A percentile compares a stretch with the other conserved stretches of the same genome.
These are phyloP conservation scores for Labeo rohita DNA, from an alignment of 2,113 vertebrate species.

Conservation along the genomic window DNA sequence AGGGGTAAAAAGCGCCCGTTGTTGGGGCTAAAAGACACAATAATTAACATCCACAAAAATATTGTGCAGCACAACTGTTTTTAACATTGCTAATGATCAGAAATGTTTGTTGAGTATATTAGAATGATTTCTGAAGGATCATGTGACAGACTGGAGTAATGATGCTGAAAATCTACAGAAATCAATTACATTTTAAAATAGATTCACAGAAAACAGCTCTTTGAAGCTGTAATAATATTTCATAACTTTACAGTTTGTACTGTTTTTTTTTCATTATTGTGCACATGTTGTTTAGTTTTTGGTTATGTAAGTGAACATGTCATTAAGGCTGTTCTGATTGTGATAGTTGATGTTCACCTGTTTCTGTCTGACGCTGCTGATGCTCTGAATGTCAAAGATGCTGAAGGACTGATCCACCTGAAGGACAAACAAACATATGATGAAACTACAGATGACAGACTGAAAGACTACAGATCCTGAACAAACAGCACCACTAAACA, in stretches of 20 bases:
- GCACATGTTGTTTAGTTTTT: no score
- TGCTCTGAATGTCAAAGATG: constrained; percentile 86
- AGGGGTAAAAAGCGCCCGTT: no score
- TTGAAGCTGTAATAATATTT: neutral
- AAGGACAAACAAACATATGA: constrained; percentile 36
- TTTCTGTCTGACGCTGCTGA: constrained; percentile 79
- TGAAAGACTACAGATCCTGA: neutral
- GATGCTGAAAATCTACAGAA: no score
- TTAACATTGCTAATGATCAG: neutral
- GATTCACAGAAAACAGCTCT: no score
- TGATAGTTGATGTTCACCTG: constrained; percentile 63
- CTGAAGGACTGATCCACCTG: constrained; percentile 87
- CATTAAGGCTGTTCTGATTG: neutral
- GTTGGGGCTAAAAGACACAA: no score
- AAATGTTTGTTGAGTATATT: neutral
- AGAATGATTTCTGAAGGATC: neutral
- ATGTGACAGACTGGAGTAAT: neutral
- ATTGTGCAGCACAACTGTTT: neutral
- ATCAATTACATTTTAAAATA: no score
- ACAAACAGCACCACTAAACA: neutral
- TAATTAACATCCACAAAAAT: neutral
- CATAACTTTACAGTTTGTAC: no score
- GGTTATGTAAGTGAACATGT: no score
- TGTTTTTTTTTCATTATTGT: no score
- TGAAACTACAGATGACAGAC: neutral